phyloP scores from a whole-genome alignment of 2,888 invertebrate genomes.

The Diadegma fenestrale region DNA sequence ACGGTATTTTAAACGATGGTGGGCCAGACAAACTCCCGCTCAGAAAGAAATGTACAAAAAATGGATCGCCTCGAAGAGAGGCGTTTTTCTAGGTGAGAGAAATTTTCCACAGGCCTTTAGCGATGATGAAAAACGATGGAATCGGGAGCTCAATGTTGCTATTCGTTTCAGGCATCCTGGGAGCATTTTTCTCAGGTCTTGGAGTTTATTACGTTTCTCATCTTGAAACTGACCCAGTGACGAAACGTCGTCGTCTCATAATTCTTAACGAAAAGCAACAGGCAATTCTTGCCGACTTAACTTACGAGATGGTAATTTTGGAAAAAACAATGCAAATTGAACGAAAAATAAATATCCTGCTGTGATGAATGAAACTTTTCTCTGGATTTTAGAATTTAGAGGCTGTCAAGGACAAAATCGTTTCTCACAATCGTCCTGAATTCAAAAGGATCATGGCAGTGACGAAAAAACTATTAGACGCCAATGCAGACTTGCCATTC shows the following conservation, averaged over 20 bases:
- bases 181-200: conserved; percentile 68
- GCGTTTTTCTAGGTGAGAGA: conserved; percentile 69
- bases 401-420: conserved; percentile 77
- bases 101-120: not conserved
- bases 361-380: not conserved
- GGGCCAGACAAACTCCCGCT: conserved; percentile 81
- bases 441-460: conserved; percentile 83
- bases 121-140: not conserved
- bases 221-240: conserved; percentile 86
- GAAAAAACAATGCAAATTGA: not conserved
- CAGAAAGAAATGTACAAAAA: conserved; percentile 77
- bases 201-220: conserved; percentile 82
- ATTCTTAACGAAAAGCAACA: conserved; percentile 85
- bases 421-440: conserved; percentile 79
- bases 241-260: conserved; percentile 86
- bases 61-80: conserved; percentile 69
- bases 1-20: conserved; percentile 84
- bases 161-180: conserved; percentile 73
- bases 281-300: conserved; percentile 80
- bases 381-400: conserved; percentile 79
- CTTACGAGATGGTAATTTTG: conserved; percentile 78
- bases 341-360: not conserved
- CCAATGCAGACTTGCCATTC: conserved; percentile 85
- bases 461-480: conserved; percentile 82
- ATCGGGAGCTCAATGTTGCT: not conserved